A percentile compares a stretch with the other conserved stretches of the same genome.
Conservation (phyloP, 2,797 vertebrate genomes). For the Prunella strophiata region DNA sequence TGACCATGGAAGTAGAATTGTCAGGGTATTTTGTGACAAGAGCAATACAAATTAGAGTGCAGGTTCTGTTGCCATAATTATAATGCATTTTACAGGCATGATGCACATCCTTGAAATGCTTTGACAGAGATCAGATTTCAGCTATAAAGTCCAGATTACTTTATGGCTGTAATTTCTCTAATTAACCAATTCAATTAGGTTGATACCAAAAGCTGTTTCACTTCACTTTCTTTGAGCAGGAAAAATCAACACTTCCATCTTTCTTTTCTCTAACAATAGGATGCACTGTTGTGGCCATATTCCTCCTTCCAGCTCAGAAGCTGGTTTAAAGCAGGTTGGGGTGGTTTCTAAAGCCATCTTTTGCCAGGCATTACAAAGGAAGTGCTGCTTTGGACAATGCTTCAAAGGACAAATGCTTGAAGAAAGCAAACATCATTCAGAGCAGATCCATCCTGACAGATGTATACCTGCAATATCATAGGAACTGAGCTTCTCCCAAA, state of each 20-base stretch:
- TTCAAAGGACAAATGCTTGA: neutral
- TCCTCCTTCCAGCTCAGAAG: neutral
- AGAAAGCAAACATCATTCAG: neutral
- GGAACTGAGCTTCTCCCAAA: neutral
- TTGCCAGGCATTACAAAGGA: neutral
- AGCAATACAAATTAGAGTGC: neutral
- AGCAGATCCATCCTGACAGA: neutral
- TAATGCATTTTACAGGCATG: neutral
- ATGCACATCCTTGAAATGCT: constrained; percentile 7
- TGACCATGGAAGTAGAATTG: neutral
- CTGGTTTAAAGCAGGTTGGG: neutral
- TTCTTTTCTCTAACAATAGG: neutral
- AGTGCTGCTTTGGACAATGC: neutral
- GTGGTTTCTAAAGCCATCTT: neutral
- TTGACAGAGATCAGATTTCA: constrained; percentile 16
- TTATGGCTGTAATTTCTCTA: neutral
- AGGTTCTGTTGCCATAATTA: neutral
- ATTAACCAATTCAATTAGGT: neutral
- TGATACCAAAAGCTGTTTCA: neutral
- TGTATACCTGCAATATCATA: neutral
- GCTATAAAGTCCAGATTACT: neutral
- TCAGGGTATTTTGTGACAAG: neutral
- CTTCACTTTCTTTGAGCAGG: neutral
- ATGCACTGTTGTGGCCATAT: neutral
- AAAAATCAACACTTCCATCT: neutral